Evolutionary conservation across 2,113 vertebrate species (phyloP), one percentile per base, ranked within the genome.

Genomic region (Opisthocomus hoazin): DNA sequence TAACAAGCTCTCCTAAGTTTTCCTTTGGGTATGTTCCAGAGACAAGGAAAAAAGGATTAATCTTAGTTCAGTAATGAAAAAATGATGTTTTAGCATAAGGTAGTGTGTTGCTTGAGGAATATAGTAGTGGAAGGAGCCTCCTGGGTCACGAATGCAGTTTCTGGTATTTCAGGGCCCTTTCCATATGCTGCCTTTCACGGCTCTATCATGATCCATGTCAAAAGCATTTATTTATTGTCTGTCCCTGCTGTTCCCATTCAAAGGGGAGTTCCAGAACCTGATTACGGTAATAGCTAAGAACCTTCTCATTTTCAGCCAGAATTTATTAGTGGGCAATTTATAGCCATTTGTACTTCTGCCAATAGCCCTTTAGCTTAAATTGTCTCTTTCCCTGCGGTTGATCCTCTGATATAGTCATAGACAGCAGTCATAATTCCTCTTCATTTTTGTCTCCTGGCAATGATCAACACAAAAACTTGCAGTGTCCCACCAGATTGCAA

Each of bases 291-390:
- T 93, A 84, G 65, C 70, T 89, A 51, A 84, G 77, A 96, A 91
- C 57, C 53, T 91, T 95, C 84, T 93, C 36, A 64, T 96, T 94
- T 97, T 90, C 93, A 94, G 89, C 53, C 73, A 87, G 63, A 57
- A 96, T 92, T 89, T 96, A 96, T 96, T 96, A 96, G 91, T 93
- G 81, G 84, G 53, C 84, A 94, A 94, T 97, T 97, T 94, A 84
- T 95, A 89, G 73, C 84, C 91, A 94, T 96, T 95, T 97, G 91
- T 94, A 82, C 74, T 91, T 95, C 81, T 95, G 94, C 95, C 94
- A 96, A 64, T 89, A 91, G 77, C 89, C 81, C 77, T 91, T 91
- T 95, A 89, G 74, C 74, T 95, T 95, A 95, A 95, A 93, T 95
- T 76, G 57, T 87, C 89, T 89, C 73, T 87, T 77, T 92, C 77